Evolutionary conservation across 2,797 vertebrate species (phyloP).

Genomic region (Enteromius paludinosus): DNA sequence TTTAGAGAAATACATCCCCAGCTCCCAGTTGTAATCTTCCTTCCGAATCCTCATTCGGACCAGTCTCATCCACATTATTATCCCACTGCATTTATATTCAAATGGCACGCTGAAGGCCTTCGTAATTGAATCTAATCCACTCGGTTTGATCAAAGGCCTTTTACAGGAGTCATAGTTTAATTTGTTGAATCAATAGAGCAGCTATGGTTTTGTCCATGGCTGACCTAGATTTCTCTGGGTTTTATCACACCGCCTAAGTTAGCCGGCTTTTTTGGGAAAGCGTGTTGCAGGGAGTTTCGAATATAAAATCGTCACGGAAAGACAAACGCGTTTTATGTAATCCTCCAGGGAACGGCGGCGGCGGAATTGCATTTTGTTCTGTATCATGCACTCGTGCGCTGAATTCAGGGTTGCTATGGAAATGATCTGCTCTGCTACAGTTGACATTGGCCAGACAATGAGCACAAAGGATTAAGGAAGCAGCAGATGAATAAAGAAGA

Average conservation of each 20-base stretch:
- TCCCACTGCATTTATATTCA: constrained; percentile 59
- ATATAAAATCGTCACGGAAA: constrained; percentile 37
- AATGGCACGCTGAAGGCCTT: constrained; percentile 51
- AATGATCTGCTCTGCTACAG: constrained; percentile 66
- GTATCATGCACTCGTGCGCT: constrained; percentile 42
- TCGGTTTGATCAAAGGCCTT: constrained; percentile 37
- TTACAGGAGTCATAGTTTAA: constrained; percentile 33
- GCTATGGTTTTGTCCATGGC: constrained; percentile 33
- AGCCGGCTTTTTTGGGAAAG: background rate
- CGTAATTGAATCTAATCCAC: constrained; percentile 56
- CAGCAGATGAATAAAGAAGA: constrained; percentile 26
- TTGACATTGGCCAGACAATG: constrained; percentile 62
- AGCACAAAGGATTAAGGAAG: constrained; percentile 41
- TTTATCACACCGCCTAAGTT: constrained; percentile 23
- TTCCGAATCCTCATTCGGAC: constrained; percentile 50
- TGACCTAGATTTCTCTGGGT: constrained; percentile 44
- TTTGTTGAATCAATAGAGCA: constrained; percentile 52
- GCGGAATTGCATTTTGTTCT: constrained; percentile 47
- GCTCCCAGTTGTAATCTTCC: constrained; percentile 59
- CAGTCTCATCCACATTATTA: constrained; percentile 49
- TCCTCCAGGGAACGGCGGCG: constrained; percentile 40
- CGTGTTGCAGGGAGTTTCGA: constrained; percentile 31
- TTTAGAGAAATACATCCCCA: constrained; percentile 57
- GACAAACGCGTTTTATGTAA: constrained; percentile 46
- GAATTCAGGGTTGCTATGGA: constrained; percentile 69